Base-by-base conservation (phyloP, 2,888 invertebrate genomes). In the Rhingia campestris region DNA sequence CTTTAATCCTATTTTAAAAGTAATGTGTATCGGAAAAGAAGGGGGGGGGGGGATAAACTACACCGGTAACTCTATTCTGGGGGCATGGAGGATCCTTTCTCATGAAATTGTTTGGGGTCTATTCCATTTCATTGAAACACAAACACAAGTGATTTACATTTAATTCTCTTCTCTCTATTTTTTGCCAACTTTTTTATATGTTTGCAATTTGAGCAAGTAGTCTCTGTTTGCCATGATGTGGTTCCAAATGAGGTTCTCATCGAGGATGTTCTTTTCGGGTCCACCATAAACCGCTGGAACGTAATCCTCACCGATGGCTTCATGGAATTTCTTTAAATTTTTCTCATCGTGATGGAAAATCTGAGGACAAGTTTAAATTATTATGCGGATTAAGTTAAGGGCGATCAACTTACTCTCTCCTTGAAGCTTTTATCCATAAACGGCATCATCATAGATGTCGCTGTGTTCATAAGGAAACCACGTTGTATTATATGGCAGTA, bases 241-340 rank as follows among this genome's bases (percentile, higher is more conserved):
- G 81, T 90, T 87, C 32, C 89, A 88, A 47, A 90, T 87, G 51
- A 89, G 54, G 77, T 88, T 88, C 4, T 88, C 88, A 69, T 90
- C 88, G 4, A 90, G 86, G 14, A 88, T 86, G 86, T 91, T 90
- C 3, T 87, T 66, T 4, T 86, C 85, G 3, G 90, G 89, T 0
- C 91, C 91, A 0, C 91, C 91, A 76, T 90, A 91, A 85, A 89
- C 88, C 6, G 87, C 89, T 5, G 91, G 91, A 39, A 90, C 79
- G 63, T 82, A 81, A 43, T 91, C 90, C 56, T 88, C 88, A 4
- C 91, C 91, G 43, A 90, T 64, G 87, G 90, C 89, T 2, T 90
- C 88, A 2, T 88, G 87, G 14, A 91, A 70, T 81, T 91, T 91
- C 47, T 86, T 87, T 37, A 89, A 87, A 72, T 90, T 89, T 53